Base-by-base conservation (phyloP, 2,888 invertebrate species). In the Plemyria rubiginata region DNA sequence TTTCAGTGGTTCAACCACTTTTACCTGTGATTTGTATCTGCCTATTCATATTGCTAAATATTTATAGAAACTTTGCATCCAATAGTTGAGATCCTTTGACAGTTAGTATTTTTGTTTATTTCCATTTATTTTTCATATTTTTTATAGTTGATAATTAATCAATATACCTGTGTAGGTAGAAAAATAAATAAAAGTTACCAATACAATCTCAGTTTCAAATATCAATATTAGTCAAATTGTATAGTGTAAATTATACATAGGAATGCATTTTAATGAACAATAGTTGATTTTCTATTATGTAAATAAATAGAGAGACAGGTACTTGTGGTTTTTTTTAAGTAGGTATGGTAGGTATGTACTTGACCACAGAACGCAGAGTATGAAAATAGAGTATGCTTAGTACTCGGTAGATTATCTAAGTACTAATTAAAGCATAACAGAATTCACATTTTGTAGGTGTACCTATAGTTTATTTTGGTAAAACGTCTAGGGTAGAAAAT, bases 21-120 rank as follows among this genome's bases (percentile, higher is more conserved):
- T 59, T 43, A 56, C 60, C 55, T 64, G 64, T 64, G 64, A 64
- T 64, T 64, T 43, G 8, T 43, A 48, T 54, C 57, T 57, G 43
- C 36, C 45, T 51, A 54, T 41, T 22, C 41, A 49, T 43, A 15
- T 59, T 52, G 5, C 12, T 52, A 29, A 45, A 51, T 45, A 45
- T 29, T 11, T 28, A 15, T 48, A 48, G 5, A 40, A 28, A 40
- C 45, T 7, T 7, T 41, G 36, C 36, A 38, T 8, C 11, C 36
- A 0, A 38, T 11, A 11, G 11, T 36, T 7, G 0, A 38, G 36
- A 8, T 3, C 11, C 8, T 38, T 38, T 4, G 43, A 8, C 15
- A 43, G 16, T 4, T 16, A 16, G 16, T 45, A 1, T 11, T 11
- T 45, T 2, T 45, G 13, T 41, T 41, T 13, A 6, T 16, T 16